phyloP scores from a whole-genome alignment of 2,797 vertebrate genomes.

The Tokudaia muenninki region DNA sequence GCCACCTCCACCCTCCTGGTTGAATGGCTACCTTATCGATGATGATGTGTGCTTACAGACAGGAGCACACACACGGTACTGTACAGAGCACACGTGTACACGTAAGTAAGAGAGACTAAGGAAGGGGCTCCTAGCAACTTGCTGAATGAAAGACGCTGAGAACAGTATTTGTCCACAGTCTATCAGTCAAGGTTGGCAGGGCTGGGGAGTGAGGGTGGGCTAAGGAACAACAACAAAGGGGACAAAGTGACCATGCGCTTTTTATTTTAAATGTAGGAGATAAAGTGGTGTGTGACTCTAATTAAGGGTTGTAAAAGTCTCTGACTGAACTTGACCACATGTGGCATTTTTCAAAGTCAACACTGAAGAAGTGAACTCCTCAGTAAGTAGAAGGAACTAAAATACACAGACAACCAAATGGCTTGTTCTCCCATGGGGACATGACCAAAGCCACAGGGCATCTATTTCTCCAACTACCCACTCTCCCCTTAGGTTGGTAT shows the following conservation, averaged over 20 bases:
- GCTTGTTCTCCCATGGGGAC: conserved; percentile 22
- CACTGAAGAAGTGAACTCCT: conserved; percentile 22
- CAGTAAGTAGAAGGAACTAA: conserved; percentile 41
- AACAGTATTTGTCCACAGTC: background rate
- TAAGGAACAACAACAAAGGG: background rate
- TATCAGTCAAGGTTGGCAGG: background rate
- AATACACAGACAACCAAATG: background rate
- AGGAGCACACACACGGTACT: background rate
- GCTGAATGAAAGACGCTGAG: background rate
- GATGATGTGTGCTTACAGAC: background rate
- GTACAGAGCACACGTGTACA: background rate
- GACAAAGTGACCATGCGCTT: background rate
- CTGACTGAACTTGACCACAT: background rate
- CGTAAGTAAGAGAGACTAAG: background rate
- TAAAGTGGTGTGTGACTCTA: conserved; percentile 39
- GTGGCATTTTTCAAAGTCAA: conserved; percentile 34
- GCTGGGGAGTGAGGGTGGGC: background rate
- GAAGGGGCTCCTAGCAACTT: background rate
- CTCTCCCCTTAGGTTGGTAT: conserved; percentile 27
- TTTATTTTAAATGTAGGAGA: background rate
- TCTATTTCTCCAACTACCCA: conserved; percentile 49
- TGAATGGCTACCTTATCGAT: conserved; percentile 33
- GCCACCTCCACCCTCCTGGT: conserved; percentile 74
- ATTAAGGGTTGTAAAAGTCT: background rate
- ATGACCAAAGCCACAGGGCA: conserved; percentile 42